A percentile compares a stretch with the other conserved stretches of the same genome.
phyloP scores from a whole-genome alignment of 2,888 invertebrate genomes.

The Temnothorax ravouxi region DNA sequence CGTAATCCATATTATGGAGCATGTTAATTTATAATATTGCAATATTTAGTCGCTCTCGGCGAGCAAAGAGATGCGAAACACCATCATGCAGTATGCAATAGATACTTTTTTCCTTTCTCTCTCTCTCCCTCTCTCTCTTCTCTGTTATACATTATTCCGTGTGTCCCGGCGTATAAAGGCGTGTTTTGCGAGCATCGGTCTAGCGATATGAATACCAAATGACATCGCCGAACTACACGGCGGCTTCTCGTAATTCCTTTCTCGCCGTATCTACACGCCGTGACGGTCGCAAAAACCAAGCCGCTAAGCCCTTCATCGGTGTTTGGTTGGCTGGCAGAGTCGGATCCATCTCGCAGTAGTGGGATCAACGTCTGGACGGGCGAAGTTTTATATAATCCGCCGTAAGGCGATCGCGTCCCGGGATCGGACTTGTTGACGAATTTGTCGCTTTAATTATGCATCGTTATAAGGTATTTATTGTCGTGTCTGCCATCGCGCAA shows the following conservation, averaged over 20 bases:
- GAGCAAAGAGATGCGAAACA: background rate
- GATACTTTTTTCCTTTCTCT: background rate
- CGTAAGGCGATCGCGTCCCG: conserved; percentile 38
- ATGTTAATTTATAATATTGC: conserved; percentile 12
- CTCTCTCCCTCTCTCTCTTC: background rate
- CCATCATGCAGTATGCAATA: conserved; percentile 25
- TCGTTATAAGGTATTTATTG: conserved; percentile 29
- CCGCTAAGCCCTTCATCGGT: conserved; percentile 18
- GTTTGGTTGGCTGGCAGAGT: conserved; percentile 1
- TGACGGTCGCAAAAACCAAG: conserved; percentile 32
- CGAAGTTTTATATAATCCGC: conserved; percentile 52
- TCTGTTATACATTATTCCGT: conserved; percentile 74
- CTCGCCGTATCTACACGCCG: conserved; percentile 10
- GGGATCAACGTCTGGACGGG: conserved; percentile 49
- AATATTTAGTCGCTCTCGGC: background rate
- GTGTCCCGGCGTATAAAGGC: conserved; percentile 72
- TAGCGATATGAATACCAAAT: conserved; percentile 81
- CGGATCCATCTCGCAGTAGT: conserved; percentile 33
- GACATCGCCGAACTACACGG: conserved; percentile 30
- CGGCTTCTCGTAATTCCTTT: conserved; percentile 32
- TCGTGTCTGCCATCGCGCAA: background rate
- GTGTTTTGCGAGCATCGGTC: conserved; percentile 72
- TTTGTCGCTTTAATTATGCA: conserved; percentile 48
- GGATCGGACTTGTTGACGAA: conserved; percentile 22
- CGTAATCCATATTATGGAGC: background rate